Base-by-base conservation (phyloP, 2,113 vertebrate genomes). In the Condylura cristata region DNA sequence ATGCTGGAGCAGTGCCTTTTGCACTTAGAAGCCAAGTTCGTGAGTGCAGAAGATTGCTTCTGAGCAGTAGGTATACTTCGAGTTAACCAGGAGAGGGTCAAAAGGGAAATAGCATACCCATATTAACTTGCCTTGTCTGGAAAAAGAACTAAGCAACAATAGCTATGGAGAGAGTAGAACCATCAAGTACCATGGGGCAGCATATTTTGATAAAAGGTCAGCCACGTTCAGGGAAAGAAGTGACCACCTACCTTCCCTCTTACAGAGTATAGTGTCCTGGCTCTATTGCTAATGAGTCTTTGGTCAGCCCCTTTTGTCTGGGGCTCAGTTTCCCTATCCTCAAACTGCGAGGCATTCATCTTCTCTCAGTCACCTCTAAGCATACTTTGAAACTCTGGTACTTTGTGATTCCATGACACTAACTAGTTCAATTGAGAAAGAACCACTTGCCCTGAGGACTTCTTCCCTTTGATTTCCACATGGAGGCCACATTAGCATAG, bases 381-480 rank as follows among this genome's bases (percentile, higher is more conserved):
- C 46, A 39, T 44, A 28, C 20, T 22, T 78, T 87, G 32, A 44
- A 56, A 48, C 41, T 94, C 71, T 28, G 79, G n/a, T 46, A 39
- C 84, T 89, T 86, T 83, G 65, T 75, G 30, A 85, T 84, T 86
- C 84, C 34, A 0, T 24, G 65, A 46, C 53, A 56, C 53, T 86
- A 58, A 95, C 53, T 68, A 89, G 93, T 92, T 94, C 81, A 76
- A 8, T 0, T 41, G 58, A 90, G 0, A 20, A 93, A 95, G 84
- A 96, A 68, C 81, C 94, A 82, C 82, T 60, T 94, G 66, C 78
- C 87, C 96, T 39, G 66, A 95, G 92, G 65, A 41, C 88, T 66
- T 63, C 24, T 72, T 96, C 70, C 34, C 68, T 98, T 92, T 89
- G 91, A 97, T 93, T 94, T 92, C 74, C 34, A 30, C 4, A 1